Base-by-base conservation (phyloP, 2,113 vertebrate genomes). In the Chionis minor region DNA sequence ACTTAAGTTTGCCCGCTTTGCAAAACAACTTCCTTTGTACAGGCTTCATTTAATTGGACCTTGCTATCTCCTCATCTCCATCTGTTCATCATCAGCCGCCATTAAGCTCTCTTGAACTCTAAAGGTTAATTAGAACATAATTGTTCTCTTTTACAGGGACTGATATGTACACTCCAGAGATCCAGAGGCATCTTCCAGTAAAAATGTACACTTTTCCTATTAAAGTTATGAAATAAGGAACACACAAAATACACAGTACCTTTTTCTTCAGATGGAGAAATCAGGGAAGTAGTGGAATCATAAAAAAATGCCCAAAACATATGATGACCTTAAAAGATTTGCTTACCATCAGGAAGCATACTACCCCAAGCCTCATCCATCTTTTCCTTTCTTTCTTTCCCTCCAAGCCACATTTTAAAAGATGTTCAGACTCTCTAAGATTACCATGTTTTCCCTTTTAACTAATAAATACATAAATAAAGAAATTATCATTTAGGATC, bases 71-170 rank as follows among this genome's bases (percentile, higher is more conserved):
- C n/a, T n/a, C 40, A 81, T 88, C 45, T 95, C 58, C 38, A 49
- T 56, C 74, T 70, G 45, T 65, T 90, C 79, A 87, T 81, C 77
- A 86, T 8, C 5, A 45, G 67, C 66, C 33, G 72, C 69, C 71
- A 65, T 82, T 65, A 93, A 73, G 27, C 38, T 73, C 49, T 62
- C 71, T 86, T 73, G 66, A 90, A 70, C 45, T 58, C 67, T 70
- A 83, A 81, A 83, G 67, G 88, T 86, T 96, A 94, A 92, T 92
- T 89, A 70, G 22, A 81, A 59, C 47, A 44, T 84, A 92, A 96
- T 86, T 92, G 80, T 80, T 92, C 63, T 77, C 40, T 59, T 71
- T 85, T 74, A 71, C 32, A 74, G 20, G 62, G 32, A 58, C 80
- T 88, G 55, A 77, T 71, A 69, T 24, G 20, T 6, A 83, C 38